These are phyloP conservation scores for Phthorimaea operculella DNA, from an alignment of 1,140 invertebrate species.

Conservation along the genomic window DNA sequence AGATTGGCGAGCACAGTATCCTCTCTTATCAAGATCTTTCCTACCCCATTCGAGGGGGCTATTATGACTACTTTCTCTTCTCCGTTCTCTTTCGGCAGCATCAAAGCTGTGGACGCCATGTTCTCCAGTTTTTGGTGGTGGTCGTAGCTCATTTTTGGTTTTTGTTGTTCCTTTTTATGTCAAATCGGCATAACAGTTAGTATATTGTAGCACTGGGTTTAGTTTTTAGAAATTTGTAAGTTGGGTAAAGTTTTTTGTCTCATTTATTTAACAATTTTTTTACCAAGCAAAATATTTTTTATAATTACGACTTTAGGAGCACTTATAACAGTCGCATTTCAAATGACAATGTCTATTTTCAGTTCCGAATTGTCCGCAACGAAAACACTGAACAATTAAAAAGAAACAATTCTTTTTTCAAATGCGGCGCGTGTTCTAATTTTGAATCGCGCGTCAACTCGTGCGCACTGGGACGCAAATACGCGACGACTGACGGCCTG, in stretches of 20 bases:
- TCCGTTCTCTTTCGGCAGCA: constrained; percentile 31
- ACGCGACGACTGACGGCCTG: not conserved
- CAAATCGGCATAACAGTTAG: too few species aligned
- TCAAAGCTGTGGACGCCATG: constrained; percentile 30
- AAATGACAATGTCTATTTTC: not conserved
- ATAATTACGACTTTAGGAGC: too few species aligned
- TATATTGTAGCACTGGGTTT: too few species aligned
- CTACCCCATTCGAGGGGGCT: constrained; percentile 25
- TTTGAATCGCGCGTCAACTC: too few species aligned
- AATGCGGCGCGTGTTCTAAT: too few species aligned
- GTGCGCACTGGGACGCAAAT: not conserved
- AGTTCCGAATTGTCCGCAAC: not conserved
- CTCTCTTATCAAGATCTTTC: constrained; percentile 49
- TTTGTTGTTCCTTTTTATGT: too few species aligned
- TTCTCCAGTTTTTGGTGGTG: constrained; percentile 36
- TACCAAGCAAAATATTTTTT: too few species aligned
- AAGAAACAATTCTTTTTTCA: too few species aligned
- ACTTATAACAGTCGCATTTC: not conserved
- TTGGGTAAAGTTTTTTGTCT: too few species aligned
- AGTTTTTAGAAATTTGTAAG: too few species aligned
- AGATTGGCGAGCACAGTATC: constrained; percentile 47
- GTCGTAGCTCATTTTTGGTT: too few species aligned
- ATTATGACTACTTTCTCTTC: constrained; percentile 36
- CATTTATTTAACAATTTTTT: too few species aligned
- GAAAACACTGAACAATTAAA: not conserved